Evolutionary conservation across 2,797 vertebrate genomes (phyloP).

Genomic region (Muscicapa comitata): DNA sequence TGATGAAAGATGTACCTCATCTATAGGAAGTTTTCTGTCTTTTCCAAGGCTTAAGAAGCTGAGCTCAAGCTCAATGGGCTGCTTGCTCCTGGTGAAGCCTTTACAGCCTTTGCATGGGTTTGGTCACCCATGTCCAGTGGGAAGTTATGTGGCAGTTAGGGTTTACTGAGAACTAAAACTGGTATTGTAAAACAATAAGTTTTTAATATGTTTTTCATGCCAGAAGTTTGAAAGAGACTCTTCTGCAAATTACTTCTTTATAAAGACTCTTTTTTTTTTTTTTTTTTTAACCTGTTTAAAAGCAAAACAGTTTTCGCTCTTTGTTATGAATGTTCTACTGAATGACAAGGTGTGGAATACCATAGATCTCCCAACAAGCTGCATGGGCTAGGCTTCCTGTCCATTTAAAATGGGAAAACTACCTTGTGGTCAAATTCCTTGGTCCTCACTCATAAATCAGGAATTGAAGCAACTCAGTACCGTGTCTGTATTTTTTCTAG

Average conservation of each 20-base stretch:
- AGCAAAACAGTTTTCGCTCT: background rate
- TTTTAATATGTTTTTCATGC: background rate
- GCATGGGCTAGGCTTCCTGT: background rate
- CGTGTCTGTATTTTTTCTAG: background rate
- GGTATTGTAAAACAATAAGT: background rate
- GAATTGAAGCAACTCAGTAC: background rate
- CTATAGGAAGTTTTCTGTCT: background rate
- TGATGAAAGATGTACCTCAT: background rate
- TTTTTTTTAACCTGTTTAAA: background rate
- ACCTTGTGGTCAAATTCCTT: background rate
- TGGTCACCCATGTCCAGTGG: background rate
- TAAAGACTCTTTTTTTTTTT: background rate
- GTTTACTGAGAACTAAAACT: background rate
- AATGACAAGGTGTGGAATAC: background rate
- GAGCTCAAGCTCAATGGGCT: accelerated
- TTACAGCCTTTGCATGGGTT: background rate
- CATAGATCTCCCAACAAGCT: background rate
- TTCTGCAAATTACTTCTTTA: background rate
- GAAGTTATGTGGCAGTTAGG: background rate
- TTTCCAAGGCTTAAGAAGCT: background rate
- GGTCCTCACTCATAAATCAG: accelerated
- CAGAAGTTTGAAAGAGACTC: background rate
- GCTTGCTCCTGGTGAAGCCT: background rate
- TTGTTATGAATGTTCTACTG: background rate
- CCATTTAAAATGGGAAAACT: background rate